Base-by-base conservation (phyloP, 2,113 vertebrate species). In the Clupea harengus region DNA sequence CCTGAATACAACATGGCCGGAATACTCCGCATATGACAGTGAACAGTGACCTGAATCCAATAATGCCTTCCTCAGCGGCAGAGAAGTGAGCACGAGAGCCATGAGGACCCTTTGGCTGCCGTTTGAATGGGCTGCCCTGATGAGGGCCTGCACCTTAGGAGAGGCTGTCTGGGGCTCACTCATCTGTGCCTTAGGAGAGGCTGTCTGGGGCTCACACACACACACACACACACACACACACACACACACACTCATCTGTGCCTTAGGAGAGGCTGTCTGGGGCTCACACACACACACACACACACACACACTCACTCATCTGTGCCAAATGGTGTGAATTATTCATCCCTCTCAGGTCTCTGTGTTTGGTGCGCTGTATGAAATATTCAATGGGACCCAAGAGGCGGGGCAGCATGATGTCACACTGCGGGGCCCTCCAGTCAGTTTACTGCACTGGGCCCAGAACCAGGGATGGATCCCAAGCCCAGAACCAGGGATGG, bases 271-370 rank as follows among this genome's bases (percentile, higher is more conserved):
- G 2, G 39, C 39, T 39, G 39, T 39, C 39, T 39, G 39, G 39
- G 39, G 39, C 39, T 39, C 39, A 39, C 50, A 15, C 50, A 52
- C 50, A 15, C 50, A 52, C 10, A 13, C 50, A 52, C 13, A 13
- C 50, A 52, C 50, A 49, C 47, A 49, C 47, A 7, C 50, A 92
- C 90, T 92, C 91, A 93, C 87, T 92, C 92, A 91, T 87, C 89
- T 91, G 87, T 90, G 88, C 88, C 89, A 93, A 90, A 85, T 57
- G 49, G 80, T 87, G 89, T 94, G 57, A 93, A 95, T 94, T 89
- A 94, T 94, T 94, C 86, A 94, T 87, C 84, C 86, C 32, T 88
- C 88, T 88, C 88, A 78, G 80, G 52, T 17, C n/a, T 20, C 4
- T 22, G 18, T 60, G 54, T 60, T 60, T 60, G 22, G 54, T 60